phyloP scores from a whole-genome alignment of 2,113 vertebrate species.

The Prinia subflava region DNA sequence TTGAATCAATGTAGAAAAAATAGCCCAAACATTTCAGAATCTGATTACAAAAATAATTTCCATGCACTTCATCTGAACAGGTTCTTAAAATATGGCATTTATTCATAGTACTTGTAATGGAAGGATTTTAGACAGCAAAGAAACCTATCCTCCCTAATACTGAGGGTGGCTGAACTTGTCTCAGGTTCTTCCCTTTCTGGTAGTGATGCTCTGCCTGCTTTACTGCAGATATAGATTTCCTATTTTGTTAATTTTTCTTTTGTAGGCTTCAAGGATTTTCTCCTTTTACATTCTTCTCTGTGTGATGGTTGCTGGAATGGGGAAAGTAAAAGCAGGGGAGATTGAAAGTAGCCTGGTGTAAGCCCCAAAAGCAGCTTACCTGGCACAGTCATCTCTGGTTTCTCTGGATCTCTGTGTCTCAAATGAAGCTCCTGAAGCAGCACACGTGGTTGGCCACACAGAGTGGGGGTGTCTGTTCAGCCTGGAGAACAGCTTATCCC shows the following conservation, averaged over 20 bases:
- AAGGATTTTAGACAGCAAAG: background rate
- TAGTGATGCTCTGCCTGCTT: background rate
- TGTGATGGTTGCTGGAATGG: background rate
- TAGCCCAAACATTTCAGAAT: background rate
- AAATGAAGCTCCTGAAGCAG: background rate
- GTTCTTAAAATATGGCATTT: background rate
- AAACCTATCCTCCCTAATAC: background rate
- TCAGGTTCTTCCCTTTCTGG: background rate
- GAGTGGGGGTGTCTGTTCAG: background rate
- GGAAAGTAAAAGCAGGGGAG: background rate
- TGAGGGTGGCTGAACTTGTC: background rate
- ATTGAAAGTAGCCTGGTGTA: background rate
- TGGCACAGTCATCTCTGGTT: background rate
- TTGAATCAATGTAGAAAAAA: background rate
- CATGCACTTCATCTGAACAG: background rate
- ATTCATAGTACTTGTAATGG: background rate
- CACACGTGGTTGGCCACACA: rapidly evolving
- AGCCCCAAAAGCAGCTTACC: background rate
- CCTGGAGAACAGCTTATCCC: background rate
- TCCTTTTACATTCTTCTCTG: background rate
- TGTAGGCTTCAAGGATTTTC: background rate
- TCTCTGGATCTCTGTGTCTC: background rate
- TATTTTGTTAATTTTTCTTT: background rate
- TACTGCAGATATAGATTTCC: background rate
- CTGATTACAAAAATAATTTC: background rate